These are phyloP conservation scores for Felis catus DNA, from an alignment of 2,113 vertebrate genomes.

Conservation along the genomic window DNA sequence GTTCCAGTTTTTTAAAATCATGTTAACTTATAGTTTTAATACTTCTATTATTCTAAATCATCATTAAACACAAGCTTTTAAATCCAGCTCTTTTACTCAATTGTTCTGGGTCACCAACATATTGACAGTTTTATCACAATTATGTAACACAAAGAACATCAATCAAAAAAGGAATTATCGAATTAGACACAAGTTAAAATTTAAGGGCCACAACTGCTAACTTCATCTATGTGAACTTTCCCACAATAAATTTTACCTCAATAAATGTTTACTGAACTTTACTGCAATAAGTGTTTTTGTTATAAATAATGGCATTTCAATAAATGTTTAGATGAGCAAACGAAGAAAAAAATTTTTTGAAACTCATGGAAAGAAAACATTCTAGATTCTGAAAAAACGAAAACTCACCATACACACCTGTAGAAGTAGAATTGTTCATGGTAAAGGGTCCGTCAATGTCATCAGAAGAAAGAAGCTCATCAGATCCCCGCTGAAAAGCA, in stretches of 20 bases:
- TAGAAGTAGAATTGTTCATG: conserved; percentile 87
- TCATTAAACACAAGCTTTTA: conserved; percentile 32
- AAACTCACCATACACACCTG: conserved; percentile 85
- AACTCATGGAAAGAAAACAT: not conserved
- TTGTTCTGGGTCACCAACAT: not conserved
- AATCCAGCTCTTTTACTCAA: not conserved
- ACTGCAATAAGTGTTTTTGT: not conserved
- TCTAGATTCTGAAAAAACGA: not conserved
- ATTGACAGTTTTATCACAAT: not conserved
- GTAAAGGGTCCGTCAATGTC: conserved; percentile 82
- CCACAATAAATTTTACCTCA: not conserved
- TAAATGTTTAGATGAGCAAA: not conserved
- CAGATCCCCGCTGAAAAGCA: conserved; percentile 86
- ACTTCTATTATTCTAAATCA: not conserved
- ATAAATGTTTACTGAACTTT: not conserved
- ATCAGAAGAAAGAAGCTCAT: conserved; percentile 84
- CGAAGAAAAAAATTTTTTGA: not conserved
- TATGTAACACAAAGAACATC: conserved; percentile 19
- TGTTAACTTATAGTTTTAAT: not conserved
- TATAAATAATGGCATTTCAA: not conserved
- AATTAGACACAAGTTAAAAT: conserved; percentile 37
- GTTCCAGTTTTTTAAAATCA: not conserved
- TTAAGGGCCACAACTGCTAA: not conserved
- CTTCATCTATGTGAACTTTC: not conserved
- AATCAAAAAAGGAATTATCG: not conserved